phyloP scores from a whole-genome alignment of 2,113 vertebrate species.

The Empidonax traillii region DNA sequence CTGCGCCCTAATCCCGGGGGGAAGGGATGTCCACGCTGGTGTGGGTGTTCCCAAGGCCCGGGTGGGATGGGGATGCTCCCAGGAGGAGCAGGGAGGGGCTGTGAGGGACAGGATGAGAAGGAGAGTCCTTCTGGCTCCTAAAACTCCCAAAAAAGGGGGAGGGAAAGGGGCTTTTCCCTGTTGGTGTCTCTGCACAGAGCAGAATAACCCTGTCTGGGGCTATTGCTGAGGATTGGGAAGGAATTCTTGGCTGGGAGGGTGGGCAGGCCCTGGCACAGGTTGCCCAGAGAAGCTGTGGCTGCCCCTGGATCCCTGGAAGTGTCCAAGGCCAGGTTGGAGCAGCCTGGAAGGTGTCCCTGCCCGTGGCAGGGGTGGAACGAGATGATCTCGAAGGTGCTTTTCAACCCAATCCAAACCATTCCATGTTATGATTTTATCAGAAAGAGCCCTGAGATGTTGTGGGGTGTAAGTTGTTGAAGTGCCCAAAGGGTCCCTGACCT shows the following conservation, averaged over 20 bases:
- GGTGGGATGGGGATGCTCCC: background rate
- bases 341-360: no score
- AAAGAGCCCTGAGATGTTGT: background rate
- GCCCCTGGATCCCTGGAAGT: no score
- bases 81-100: background rate
- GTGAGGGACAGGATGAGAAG: background rate
- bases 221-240: background rate
- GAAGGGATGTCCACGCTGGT: fast-evolving
- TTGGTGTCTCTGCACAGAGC: background rate
- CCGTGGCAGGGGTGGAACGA: no score
- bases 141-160: no score
- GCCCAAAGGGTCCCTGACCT: background rate
- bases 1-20: background rate
- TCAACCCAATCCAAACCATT: background rate
- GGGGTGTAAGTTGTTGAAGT: background rate
- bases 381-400: no score
- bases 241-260: background rate
- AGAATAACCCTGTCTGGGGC: background rate
- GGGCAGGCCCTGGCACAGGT: no score
- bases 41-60: background rate
- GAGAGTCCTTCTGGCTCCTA: background rate
- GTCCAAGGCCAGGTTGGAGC: no score
- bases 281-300: no score
- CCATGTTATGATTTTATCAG: background rate
- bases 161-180: background rate